Percentiles rank a stretch among this genome's conserved stretches.
Evolutionary conservation across 2,797 vertebrate species (phyloP).

Genomic region (Lithobates sylvaticus): DNA sequence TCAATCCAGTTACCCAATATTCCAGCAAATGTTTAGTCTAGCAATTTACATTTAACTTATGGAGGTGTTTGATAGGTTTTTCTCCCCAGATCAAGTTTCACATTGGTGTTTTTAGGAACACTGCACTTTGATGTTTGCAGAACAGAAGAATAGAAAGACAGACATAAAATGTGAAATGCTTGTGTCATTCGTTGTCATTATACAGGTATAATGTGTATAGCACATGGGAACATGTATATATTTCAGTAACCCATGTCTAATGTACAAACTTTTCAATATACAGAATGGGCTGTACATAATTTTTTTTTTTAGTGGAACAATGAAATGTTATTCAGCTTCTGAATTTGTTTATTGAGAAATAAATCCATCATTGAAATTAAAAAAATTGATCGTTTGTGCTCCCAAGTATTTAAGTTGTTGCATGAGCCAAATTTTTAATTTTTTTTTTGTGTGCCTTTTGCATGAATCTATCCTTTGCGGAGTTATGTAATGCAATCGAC

Average conservation of each 20-base stretch:
- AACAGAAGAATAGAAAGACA: neutral
- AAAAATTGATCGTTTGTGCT: neutral
- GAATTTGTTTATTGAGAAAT: constrained; percentile 47
- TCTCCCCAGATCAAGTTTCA: neutral
- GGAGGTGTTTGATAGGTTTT: neutral
- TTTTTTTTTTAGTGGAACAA: constrained; percentile 53
- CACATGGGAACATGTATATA: neutral
- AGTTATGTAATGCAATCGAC: too few species aligned
- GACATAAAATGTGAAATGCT: constrained; percentile 47
- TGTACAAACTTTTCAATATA: constrained; percentile 38
- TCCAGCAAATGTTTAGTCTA: neutral
- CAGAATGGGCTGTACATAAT: constrained; percentile 28
- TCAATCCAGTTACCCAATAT: neutral
- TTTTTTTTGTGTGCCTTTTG: too few species aligned
- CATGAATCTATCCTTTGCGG: too few species aligned
- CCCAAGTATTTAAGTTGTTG: too few species aligned
- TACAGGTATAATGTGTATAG: constrained; percentile 33
- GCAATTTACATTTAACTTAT: too few species aligned
- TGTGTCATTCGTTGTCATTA: constrained; percentile 37
- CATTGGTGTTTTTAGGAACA: neutral
- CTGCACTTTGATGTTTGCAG: neutral
- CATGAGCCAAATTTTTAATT: too few species aligned
- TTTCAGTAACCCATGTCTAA: constrained; percentile 30
- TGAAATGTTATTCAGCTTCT: constrained; percentile 45
- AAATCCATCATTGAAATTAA: constrained; percentile 32